These are phyloP conservation scores for Rhinichthys osculus DNA, from an alignment of 2,797 vertebrate genomes.

Conservation along the genomic window DNA sequence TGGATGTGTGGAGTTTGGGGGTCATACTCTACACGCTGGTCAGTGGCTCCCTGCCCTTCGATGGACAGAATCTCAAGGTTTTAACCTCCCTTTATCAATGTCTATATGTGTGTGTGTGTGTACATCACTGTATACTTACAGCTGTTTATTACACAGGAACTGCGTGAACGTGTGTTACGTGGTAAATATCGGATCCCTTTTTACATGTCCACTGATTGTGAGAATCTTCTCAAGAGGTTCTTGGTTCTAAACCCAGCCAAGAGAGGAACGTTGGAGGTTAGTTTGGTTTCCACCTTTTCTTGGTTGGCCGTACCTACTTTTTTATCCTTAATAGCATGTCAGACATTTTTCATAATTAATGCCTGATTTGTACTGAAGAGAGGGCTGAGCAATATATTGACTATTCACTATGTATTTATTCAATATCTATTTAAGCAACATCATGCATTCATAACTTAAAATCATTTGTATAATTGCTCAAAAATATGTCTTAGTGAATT, in stretches of 20 bases:
- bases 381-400: background rate
- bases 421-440: background rate
- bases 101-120: background rate
- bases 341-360: background rate
- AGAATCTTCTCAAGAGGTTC: slow-evolving; percentile 98
- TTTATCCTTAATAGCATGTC: background rate
- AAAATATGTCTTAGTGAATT: too few species aligned
- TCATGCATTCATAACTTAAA: background rate
- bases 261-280: slow-evolving; percentile 98
- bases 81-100: background rate
- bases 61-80: slow-evolving; percentile 98
- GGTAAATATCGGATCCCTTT: slow-evolving; percentile 99
- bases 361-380: background rate
- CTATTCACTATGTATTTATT: background rate
- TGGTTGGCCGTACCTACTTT: slow-evolving; percentile 20
- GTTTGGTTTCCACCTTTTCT: slow-evolving; percentile 20
- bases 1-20: slow-evolving; percentile 98
- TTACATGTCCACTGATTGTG: slow-evolving; percentile 99
- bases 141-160: slow-evolving; percentile 80
- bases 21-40: slow-evolving; percentile 98
- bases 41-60: slow-evolving; percentile 96
- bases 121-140: slow-evolving; percentile 11
- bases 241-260: slow-evolving; percentile 97
- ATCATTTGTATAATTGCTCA: background rate
- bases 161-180: slow-evolving; percentile 94